Evolutionary conservation across 2,797 vertebrate genomes (phyloP), one percentile per base, ranked within the genome.

Genomic region (Scolopax bukidnonensis): DNA sequence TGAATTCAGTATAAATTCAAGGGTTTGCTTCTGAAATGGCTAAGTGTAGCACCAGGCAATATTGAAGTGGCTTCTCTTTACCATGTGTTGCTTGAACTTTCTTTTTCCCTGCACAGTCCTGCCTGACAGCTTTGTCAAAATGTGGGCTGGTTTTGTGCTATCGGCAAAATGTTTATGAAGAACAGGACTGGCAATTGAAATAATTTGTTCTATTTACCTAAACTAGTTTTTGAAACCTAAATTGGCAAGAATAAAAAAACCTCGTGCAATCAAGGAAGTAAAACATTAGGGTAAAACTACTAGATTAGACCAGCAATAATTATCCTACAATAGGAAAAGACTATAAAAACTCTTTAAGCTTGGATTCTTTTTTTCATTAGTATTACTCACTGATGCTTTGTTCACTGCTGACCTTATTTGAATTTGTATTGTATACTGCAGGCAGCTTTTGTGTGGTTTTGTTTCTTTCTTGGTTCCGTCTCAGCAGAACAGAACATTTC

Each of bases 21-120:
- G 21, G 10, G 4, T 80, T 93, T 89, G 33, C 32, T 91, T 67
- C 77, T 89, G 69, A 71, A 79, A 43, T 53, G 54, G 21, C 40
- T 71, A 71, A 51, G 6, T 0, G 0, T 47, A 65, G 10, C 1
- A 0, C 38, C 65, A 64, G 30, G 30, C 41, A 48, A 17, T 40
- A 53, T 24, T 32, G 43, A 86, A 51, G 47, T 50, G 24, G 9
- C 19, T 76, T 91, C 33, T 64, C 24, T 69, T 56, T 70, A 19
- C 63, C 43, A 47, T 6, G 4, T 38, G 21, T 16, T 47, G 9
- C 73, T 76, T 1, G 3, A 17, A 20, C 27, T 51, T 77, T 63
- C 32, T 87, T 65, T 75, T 83, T 36, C 20, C 36, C 24, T 1
- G 1, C 45, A n/a, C 16, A 63, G 38, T 43, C n/a, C 57, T 48